Conservation (phyloP, 2,888 invertebrate genomes). For the Andricus curvator region DNA sequence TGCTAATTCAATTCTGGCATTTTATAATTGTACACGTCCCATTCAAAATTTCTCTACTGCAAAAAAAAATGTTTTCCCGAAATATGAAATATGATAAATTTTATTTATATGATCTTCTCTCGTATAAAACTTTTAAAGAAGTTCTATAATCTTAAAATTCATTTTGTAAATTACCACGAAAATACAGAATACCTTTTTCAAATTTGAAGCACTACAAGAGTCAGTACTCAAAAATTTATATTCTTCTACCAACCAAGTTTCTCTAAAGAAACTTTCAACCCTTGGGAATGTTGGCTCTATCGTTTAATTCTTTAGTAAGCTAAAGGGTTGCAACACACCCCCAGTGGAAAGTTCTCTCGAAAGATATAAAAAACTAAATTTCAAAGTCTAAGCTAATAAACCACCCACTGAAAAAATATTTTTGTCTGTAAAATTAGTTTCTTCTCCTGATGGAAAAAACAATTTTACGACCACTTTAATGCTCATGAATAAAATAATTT, state of each 20-base stretch:
- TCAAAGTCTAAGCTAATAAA: not conserved
- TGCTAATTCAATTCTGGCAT: no score
- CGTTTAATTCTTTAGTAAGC: conserved; percentile 40
- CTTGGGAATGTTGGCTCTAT: conserved; percentile 27
- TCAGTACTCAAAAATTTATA: conserved; percentile 29
- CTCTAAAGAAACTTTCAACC: conserved; percentile 30
- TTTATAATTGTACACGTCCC: no score
- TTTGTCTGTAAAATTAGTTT: not conserved
- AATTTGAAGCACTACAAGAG: conserved; percentile 29
- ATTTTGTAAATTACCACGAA: not conserved
- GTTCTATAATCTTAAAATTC: no score
- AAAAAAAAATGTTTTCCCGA: no score
- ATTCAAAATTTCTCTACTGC: no score
- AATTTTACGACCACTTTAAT: no score
- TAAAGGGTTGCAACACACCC: conserved; percentile 30
- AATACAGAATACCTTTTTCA: conserved; percentile 2
- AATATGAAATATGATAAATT: no score
- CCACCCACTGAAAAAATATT: not conserved
- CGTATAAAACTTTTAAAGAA: no score
- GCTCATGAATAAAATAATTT: no score
- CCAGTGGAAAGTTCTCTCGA: conserved; percentile 43
- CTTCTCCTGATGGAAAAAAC: not conserved
- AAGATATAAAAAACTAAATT: conserved; percentile 8
- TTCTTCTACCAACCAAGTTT: conserved; percentile 22
- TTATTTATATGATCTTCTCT: no score